These are phyloP conservation scores for Berghia stephanieae DNA, from an alignment of 1,140 invertebrate species.

Conservation along the genomic window DNA sequence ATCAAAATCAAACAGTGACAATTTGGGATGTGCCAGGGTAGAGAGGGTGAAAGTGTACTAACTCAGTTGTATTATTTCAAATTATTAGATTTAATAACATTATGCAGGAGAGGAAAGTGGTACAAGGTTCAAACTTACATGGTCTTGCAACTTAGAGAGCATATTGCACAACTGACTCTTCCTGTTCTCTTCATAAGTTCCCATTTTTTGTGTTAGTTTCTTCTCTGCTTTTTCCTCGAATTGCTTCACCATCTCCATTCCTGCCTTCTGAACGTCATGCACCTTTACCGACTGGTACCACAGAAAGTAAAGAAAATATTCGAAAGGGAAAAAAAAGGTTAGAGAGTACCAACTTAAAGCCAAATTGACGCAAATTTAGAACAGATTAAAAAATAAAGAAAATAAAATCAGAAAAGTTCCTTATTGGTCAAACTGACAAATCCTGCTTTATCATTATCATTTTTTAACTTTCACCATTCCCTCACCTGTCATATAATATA, in stretches of 20 bases:
- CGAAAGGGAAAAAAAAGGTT: neutral
- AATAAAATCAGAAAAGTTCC: neutral
- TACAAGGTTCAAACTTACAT: constrained; percentile 33
- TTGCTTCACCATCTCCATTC: constrained; percentile 85
- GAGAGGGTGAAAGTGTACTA: too few species aligned
- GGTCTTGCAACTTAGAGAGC: constrained; percentile 64
- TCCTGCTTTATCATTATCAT: too few species aligned
- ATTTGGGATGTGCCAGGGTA: too few species aligned
- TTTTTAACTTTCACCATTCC: too few species aligned
- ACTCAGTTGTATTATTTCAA: too few species aligned
- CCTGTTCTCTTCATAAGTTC: constrained; percentile 82
- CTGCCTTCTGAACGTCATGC: constrained; percentile 81
- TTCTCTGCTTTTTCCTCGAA: constrained; percentile 78
- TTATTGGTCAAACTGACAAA: too few species aligned
- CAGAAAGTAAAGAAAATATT: constrained; percentile 1
- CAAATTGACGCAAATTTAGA: constrained; percentile 16
- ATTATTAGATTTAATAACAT: too few species aligned
- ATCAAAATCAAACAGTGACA: too few species aligned
- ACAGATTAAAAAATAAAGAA: neutral
- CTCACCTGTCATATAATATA: too few species aligned
- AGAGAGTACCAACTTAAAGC: constrained; percentile 10
- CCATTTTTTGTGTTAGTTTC: constrained; percentile 76
- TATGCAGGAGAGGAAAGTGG: too few species aligned
- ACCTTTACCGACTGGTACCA: constrained; percentile 67
- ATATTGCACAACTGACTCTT: constrained; percentile 89